Conservation (phyloP, 1,140 invertebrate genomes). For the Diorhabda sublineata region DNA sequence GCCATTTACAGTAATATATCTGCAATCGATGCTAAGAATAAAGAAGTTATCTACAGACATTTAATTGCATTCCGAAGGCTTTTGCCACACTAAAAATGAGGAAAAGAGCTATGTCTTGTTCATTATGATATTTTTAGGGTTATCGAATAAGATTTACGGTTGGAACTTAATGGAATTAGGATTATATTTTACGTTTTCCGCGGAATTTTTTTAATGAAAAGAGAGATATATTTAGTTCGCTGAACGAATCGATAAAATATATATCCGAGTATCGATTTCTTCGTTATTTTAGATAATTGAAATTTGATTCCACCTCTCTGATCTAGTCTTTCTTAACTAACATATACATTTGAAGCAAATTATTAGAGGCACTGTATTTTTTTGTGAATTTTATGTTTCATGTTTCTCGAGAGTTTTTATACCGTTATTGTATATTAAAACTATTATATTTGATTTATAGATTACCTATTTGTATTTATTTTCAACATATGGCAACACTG, state of each 20-base stretch:
- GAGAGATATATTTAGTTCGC: neutral
- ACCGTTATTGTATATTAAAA: too few species aligned
- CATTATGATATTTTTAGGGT: constrained; percentile 15
- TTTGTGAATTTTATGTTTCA: too few species aligned
- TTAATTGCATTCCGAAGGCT: constrained; percentile 28
- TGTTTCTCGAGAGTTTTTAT: too few species aligned
- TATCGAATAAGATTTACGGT: constrained; percentile 11
- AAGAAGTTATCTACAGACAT: constrained; percentile 25
- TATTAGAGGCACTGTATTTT: too few species aligned
- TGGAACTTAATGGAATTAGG: constrained; percentile 9
- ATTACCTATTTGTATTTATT: too few species aligned
- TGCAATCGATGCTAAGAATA: constrained; percentile 31
- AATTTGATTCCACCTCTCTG: too few species aligned
- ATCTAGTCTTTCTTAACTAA: too few species aligned
- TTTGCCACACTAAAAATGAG: constrained; percentile 7
- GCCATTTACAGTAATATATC: constrained; percentile 34
- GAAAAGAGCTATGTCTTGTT: constrained; percentile 6
- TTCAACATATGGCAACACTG: too few species aligned
- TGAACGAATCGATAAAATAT: neutral
- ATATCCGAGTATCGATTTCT: neutral
- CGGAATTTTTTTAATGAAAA: neutral
- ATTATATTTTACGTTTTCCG: neutral
- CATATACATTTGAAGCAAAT: too few species aligned
- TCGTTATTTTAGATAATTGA: too few species aligned
- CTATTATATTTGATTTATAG: too few species aligned